These are phyloP conservation scores for Siniperca knerii DNA, from an alignment of 2,113 vertebrate species.

Conservation along the genomic window DNA sequence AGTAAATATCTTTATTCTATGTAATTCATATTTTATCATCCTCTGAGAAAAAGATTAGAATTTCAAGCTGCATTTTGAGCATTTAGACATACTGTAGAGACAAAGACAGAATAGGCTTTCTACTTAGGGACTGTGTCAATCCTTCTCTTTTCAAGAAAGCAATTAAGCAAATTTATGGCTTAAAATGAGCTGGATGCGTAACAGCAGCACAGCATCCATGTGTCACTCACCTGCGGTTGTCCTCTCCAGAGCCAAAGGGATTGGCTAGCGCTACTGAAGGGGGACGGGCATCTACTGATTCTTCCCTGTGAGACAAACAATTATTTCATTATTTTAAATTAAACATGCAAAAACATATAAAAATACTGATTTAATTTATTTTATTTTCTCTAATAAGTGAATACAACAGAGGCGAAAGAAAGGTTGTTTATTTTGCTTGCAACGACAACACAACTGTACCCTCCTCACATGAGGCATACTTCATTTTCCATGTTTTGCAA, in stretches of 20 bases:
- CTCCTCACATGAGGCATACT: background rate
- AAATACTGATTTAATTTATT: background rate
- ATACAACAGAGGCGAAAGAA: background rate
- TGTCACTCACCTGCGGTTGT: constrained; percentile 75
- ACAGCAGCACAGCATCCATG: background rate
- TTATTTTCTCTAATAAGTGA: background rate
- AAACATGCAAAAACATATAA: background rate
- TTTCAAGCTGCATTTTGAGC: background rate
- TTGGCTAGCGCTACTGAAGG: constrained; percentile 57
- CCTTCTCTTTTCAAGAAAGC: background rate
- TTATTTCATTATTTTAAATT: background rate
- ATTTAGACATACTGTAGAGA: background rate
- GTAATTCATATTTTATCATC: background rate
- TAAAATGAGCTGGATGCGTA: background rate
- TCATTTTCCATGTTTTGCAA: background rate
- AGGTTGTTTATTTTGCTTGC: background rate
- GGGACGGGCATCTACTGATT: constrained; percentile 24
- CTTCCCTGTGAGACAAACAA: constrained; percentile 57
- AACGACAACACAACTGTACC: background rate
- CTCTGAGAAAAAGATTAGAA: background rate
- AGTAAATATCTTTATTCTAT: background rate
- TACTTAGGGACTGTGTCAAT: background rate
- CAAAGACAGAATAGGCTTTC: background rate
- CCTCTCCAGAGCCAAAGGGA: constrained; percentile 79
- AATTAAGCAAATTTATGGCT: background rate